Evolutionary conservation across 2,797 vertebrate genomes (phyloP), one percentile per base, ranked within the genome.

Genomic region (Philypnodon macrostomus): DNA sequence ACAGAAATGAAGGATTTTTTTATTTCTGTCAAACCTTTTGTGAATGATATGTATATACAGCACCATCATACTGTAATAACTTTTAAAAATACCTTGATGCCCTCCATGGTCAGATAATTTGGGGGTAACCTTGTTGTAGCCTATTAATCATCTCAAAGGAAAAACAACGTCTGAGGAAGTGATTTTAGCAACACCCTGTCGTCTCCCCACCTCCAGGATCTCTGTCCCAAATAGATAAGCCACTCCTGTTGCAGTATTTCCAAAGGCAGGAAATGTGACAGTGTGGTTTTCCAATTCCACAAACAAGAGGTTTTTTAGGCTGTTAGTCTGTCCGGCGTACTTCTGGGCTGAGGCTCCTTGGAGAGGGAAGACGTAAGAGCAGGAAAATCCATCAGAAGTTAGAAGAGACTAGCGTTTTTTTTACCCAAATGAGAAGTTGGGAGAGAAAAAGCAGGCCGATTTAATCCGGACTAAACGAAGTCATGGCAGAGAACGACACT

Each of bases 211-310:
- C 90, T 88, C 91, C 90, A 82, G 93, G 92, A 93, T 92, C 90
- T 87, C 89, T 96, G 95, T 85, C 83, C 87, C 76, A 85, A 60
- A 71, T 79, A 95, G 95, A 98, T 98, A 98, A 97, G 93, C 91
- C 87, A 82, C 57, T 90, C 87, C 81, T 83, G 89, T 91, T 93
- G 85, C 94, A 96, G 11, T 44, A 93, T 94, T 94, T 94, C 89
- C 80, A 77, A 92, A 93, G 86, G 92, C 95, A 98, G 95, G 96
- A 98, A 98, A 92, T 49, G 77, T 90, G 91, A 95, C 92, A 91
- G 90, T 87, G 88, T 90, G 88, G 89, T 90, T 95, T 96, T 94
- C 92, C 93, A 89, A 89, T 93, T 85, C 87, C 89, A 92, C 88
- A 93, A 94, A 93, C 91, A 93, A 85, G 86, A 83, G 75, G 74